Conservation (phyloP, 2,113 vertebrate species). For the Boulengeromyrus knoepffleri region DNA sequence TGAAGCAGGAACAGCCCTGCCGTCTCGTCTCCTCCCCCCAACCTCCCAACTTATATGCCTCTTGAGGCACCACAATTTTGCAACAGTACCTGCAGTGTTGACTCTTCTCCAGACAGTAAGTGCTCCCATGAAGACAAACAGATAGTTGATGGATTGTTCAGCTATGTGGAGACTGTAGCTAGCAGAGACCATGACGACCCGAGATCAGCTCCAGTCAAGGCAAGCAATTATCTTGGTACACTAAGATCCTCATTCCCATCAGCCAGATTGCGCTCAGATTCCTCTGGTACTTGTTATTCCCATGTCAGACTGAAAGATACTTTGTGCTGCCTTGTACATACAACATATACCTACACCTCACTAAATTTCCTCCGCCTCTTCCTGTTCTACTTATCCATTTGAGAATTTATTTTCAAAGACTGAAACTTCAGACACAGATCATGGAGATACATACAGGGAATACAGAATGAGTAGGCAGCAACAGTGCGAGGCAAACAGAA, state of each 20-base stretch:
- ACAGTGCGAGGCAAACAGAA: background rate
- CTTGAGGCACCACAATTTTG: background rate
- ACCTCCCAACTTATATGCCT: background rate
- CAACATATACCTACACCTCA: background rate
- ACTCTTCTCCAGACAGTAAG: background rate
- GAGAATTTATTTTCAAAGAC: background rate
- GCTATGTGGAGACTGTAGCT: background rate
- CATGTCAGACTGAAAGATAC: background rate
- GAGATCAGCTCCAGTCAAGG: background rate
- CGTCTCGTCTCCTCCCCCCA: too few relatives aligned
- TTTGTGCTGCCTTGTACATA: background rate
- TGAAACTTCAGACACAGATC: background rate
- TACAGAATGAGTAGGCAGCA: background rate
- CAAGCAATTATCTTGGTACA: background rate
- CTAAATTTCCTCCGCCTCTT: background rate
- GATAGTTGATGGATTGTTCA: background rate
- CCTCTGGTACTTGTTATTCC: background rate
- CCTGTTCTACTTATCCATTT: background rate
- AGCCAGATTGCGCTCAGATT: background rate
- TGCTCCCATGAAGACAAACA: background rate
- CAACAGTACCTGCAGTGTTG: background rate
- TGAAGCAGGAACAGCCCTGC: background rate
- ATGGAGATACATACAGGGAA: background rate
- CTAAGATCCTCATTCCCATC: background rate
- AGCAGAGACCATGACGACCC: background rate